Conservation (phyloP, 1,140 invertebrate genomes). For the Drosophila fuyamai region DNA sequence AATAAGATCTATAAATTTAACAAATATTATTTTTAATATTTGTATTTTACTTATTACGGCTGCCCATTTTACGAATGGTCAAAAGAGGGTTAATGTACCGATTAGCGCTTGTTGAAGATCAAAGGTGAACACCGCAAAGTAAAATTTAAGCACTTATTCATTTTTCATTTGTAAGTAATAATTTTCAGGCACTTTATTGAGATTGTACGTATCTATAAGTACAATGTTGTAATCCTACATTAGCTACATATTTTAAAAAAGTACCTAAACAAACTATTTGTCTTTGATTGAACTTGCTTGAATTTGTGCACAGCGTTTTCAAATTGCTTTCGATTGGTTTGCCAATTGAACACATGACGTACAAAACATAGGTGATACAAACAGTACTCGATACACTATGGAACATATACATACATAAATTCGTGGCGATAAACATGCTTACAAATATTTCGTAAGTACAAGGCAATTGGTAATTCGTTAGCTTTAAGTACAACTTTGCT, state of each 20-base stretch:
- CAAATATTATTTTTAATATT: no score
- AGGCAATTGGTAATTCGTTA: slow-evolving; percentile 55
- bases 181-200: slow-evolving; percentile 78
- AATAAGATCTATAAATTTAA: no score
- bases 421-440: slow-evolving; percentile 59
- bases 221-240: slow-evolving; percentile 51
- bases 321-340: slow-evolving; percentile 47
- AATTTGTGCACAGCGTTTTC: slow-evolving; percentile 50
- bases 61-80: no score
- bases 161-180: slow-evolving; percentile 35
- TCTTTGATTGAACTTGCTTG: slow-evolving; percentile 51
- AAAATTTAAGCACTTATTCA: not conserved
- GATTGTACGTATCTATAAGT: slow-evolving; percentile 60
- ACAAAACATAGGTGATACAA: slow-evolving; percentile 42
- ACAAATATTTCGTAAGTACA: slow-evolving; percentile 52
- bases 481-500: slow-evolving; percentile 56
- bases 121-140: not conserved
- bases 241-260: slow-evolving; percentile 51
- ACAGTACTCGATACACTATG: slow-evolving; percentile 21
- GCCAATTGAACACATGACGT: slow-evolving; percentile 43
- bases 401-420: slow-evolving; percentile 61
- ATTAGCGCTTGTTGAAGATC: slow-evolving; percentile 1
- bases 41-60: no score
- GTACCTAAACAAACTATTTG: slow-evolving; percentile 32
- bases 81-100: not conserved